A percentile compares a stretch with the other conserved stretches of the same genome.
These are phyloP conservation scores for Eumerus sabulonum DNA, from an alignment of 2,888 invertebrate species.

Conservation along the genomic window DNA sequence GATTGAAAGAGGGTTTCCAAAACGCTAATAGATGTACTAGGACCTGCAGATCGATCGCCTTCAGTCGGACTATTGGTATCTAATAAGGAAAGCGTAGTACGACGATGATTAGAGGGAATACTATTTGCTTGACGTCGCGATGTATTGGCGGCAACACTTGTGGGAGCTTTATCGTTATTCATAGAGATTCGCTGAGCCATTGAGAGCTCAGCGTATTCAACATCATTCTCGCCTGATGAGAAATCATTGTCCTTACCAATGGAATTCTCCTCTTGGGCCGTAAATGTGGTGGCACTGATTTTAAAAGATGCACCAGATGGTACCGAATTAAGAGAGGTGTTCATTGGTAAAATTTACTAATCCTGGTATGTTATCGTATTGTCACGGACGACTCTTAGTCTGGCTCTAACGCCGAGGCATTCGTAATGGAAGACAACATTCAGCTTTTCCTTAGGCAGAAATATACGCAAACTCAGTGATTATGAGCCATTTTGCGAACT, in stretches of 20 bases:
- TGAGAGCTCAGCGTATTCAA: conserved; percentile 83
- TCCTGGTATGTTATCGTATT: too few species aligned
- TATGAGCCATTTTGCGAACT: too few species aligned
- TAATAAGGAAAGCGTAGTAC: conserved; percentile 33
- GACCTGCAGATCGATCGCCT: conserved; percentile 30
- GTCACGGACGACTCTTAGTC: too few species aligned
- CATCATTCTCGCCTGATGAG: conserved; percentile 88
- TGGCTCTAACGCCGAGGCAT: too few species aligned
- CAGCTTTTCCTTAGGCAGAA: too few species aligned
- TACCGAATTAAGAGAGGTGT: too few species aligned
- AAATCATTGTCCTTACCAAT: conserved; percentile 85
- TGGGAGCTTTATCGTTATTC: conserved; percentile 36
- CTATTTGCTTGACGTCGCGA: conserved; percentile 24
- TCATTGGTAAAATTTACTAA: too few species aligned
- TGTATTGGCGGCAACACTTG: conserved; percentile 33
- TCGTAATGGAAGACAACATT: too few species aligned
- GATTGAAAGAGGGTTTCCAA: conserved; percentile 70
- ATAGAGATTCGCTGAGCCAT: conserved; percentile 78
- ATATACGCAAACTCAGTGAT: too few species aligned
- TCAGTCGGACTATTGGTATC: conserved; percentile 56
- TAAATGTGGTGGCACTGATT: conserved; percentile 41
- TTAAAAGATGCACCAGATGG: conserved; percentile 34
- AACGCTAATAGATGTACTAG: conserved; percentile 56
- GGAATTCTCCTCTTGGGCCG: conserved; percentile 36
- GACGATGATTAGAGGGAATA: conserved; percentile 29